Percentiles rank a stretch among this genome's conserved stretches.
phyloP scores from a whole-genome alignment of 2,797 vertebrate genomes.

The Philypnodon macrostomus region DNA sequence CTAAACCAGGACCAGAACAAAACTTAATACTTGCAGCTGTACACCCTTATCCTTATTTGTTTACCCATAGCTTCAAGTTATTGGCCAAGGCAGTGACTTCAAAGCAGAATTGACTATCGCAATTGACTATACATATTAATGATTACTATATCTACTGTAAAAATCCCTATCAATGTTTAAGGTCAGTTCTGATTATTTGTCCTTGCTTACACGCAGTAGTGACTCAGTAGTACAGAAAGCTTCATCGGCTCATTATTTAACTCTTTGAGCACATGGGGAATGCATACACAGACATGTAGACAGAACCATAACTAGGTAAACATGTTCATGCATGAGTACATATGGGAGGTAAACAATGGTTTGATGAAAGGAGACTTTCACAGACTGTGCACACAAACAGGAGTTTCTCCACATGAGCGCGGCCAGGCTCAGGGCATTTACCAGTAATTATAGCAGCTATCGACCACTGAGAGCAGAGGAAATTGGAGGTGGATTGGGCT shows the following conservation, averaged over 20 bases:
- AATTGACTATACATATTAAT: no score
- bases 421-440: constrained; percentile 60
- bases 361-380: constrained; percentile 1
- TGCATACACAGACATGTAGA: constrained; percentile 9
- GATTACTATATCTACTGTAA: no score
- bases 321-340: constrained; percentile 14
- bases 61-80: no score
- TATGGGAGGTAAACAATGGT: background rate
- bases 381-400: constrained; percentile 34
- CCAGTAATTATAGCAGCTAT: constrained; percentile 71
- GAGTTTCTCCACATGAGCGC: constrained; percentile 48
- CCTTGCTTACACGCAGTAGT: background rate
- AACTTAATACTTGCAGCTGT: no score
- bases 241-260: constrained; percentile 14
- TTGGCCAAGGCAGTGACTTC: no score
- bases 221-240: no score
- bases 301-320: constrained; percentile 18
- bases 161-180: no score
- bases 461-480: constrained; percentile 70
- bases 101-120: no score
- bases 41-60: no score
- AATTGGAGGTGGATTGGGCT: constrained; percentile 73
- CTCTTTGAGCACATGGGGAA: background rate
- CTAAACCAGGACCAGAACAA: no score
- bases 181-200: background rate